A percentile compares a stretch with the other conserved stretches of the same genome.
Evolutionary conservation across 2,888 invertebrate genomes (phyloP).

Genomic region (Ennomos quercinarius): DNA sequence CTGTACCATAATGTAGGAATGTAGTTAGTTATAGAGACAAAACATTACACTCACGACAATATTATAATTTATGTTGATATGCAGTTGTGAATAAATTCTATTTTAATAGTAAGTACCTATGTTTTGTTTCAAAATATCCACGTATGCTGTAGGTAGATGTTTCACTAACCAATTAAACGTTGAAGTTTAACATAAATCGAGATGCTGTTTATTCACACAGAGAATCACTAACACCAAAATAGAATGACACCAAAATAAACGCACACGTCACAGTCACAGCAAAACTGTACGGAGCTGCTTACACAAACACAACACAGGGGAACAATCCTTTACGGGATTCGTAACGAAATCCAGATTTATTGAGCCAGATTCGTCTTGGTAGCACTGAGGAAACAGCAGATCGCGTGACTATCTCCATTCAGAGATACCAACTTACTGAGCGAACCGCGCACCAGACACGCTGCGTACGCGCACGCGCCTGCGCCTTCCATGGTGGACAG

Average conservation of each 20-base stretch:
- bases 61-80: no score
- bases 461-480: conserved; percentile 72
- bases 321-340: conserved; percentile 43
- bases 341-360: conserved; percentile 51
- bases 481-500: conserved; percentile 68
- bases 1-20: no score
- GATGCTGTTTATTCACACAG: conserved; percentile 69
- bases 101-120: no score
- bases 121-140: conserved; percentile 15
- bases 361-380: conserved; percentile 51
- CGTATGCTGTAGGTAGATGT: conserved; percentile 33
- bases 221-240: conserved; percentile 68
- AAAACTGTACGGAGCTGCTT: conserved; percentile 50
- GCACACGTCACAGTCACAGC: conserved; percentile 64
- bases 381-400: conserved; percentile 50
- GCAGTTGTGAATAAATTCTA: no score
- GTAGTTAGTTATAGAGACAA: no score
- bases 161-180: conserved; percentile 42
- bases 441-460: conserved; percentile 41
- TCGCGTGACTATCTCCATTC: conserved; percentile 76
- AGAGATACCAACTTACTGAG: conserved; percentile 75
- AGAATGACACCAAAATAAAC: conserved; percentile 75
- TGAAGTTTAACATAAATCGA: conserved; percentile 55
- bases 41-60: no score
- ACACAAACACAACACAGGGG: conserved; percentile 53